Evolutionary conservation across 2,888 invertebrate genomes (phyloP).

Genomic region (Sinotaia quadrata): DNA sequence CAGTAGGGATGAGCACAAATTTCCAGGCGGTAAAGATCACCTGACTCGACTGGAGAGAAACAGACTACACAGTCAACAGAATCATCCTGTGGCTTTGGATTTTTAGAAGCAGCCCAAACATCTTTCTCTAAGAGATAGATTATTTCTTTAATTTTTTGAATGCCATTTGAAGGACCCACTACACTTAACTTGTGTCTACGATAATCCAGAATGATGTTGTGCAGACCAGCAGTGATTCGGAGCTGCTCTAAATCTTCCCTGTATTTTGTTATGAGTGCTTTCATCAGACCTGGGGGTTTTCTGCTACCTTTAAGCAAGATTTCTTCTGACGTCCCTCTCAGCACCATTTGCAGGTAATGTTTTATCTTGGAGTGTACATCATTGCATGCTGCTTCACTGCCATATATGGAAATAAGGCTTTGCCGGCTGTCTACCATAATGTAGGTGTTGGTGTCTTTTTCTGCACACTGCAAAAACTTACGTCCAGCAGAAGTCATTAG

Average conservation of each 20-base stretch:
- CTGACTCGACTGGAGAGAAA: conserved; percentile 51
- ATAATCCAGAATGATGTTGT: conserved; percentile 40
- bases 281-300: conserved; percentile 54
- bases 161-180: conserved; percentile 38
- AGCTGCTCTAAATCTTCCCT: conserved; percentile 45
- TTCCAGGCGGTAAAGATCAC: conserved; percentile 55
- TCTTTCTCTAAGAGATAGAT: conserved; percentile 24
- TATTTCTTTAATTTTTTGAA: conserved; percentile 33
- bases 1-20: conserved; percentile 67
- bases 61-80: conserved; percentile 59
- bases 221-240: conserved; percentile 32
- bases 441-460: conserved; percentile 9
- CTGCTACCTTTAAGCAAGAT: conserved; percentile 42
- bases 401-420: conserved; percentile 28
- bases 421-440: conserved; percentile 19
- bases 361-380: conserved; percentile 21
- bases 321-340: conserved; percentile 7
- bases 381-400: conserved; percentile 12
- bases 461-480: conserved; percentile 23
- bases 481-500: conserved; percentile 28
- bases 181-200: conserved; percentile 39
- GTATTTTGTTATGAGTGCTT: conserved; percentile 46
- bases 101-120: not conserved
- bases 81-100: not conserved
- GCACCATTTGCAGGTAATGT: conserved; percentile 20